phyloP scores from a whole-genome alignment of 2,113 vertebrate species.

The Aplodontia rufa region DNA sequence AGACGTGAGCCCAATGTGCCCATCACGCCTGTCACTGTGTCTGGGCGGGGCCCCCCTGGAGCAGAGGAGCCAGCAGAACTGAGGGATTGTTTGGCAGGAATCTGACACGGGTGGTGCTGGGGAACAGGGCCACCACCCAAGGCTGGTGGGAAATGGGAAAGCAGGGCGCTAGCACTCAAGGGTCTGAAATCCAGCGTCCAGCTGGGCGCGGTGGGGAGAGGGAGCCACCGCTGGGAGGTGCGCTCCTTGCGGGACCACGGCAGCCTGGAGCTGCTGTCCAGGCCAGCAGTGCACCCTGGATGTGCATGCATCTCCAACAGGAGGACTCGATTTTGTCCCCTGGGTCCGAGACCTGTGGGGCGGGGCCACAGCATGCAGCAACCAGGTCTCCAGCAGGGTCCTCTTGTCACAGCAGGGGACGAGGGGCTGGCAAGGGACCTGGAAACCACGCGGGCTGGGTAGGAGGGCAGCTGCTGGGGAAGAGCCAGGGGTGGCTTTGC shows the following conservation, averaged over 20 bases:
- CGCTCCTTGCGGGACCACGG: too few species aligned
- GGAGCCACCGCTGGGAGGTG: not conserved
- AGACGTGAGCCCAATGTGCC: not conserved
- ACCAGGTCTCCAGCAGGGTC: not conserved
- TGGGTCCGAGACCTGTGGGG: too few species aligned
- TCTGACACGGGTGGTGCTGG: not conserved
- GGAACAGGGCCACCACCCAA: too few species aligned
- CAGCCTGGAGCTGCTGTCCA: rapidly evolving
- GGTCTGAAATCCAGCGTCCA: too few species aligned
- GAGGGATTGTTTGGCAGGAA: rapidly evolving
- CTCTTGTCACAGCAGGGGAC: not conserved
- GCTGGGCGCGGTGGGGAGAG: rapidly evolving
- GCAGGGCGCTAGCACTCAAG: rapidly evolving
- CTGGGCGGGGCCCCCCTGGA: not conserved
- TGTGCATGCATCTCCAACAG: rapidly evolving
- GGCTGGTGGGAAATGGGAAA: not conserved
- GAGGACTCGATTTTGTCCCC: rapidly evolving
- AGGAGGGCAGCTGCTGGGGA: too few species aligned
- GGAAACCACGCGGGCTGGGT: too few species aligned
- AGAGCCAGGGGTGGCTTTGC: not conserved
- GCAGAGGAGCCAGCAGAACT: rapidly evolving
- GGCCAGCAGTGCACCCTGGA: not conserved
- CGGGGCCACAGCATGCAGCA: too few species aligned
- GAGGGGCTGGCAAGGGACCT: not conserved
- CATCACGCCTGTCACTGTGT: too few species aligned